phyloP scores from a whole-genome alignment of 2,888 invertebrate species.

The Herminia tarsipennalis region DNA sequence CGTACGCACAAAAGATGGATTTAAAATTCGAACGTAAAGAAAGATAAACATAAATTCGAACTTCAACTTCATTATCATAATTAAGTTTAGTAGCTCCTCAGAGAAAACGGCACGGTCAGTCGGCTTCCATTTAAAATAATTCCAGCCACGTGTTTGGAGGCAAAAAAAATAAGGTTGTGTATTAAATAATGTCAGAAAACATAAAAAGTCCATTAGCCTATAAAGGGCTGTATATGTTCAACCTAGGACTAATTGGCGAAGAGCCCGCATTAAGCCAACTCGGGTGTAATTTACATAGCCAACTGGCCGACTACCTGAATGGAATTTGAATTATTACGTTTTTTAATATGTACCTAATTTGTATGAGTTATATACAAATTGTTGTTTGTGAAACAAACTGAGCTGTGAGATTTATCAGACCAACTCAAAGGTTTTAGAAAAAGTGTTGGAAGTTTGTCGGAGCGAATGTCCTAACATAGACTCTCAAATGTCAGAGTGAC shows the following conservation, averaged over 20 bases:
- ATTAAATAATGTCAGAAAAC: conserved; percentile 46
- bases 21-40: conserved; percentile 40
- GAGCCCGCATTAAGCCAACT: conserved; percentile 31
- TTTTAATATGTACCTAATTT: no score
- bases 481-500: no score
- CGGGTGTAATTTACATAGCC: conserved; percentile 23
- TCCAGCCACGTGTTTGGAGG: conserved; percentile 23
- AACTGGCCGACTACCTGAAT: conserved; percentile 5
- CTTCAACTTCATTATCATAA: conserved; percentile 37
- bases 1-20: conserved; percentile 53
- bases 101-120: conserved; percentile 33
- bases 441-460: no score
- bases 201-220: conserved; percentile 64
- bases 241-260: conserved; percentile 41
- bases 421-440: no score
- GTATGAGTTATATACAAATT: no score
- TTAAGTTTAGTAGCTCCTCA: conserved; percentile 40
- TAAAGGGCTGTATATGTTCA: conserved; percentile 31
- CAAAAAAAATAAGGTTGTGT: conserved; percentile 23
- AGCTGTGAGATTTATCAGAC: no score
- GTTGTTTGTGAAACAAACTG: no score
- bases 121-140: conserved; percentile 36
- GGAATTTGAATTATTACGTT: no score
- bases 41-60: conserved; percentile 20
- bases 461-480: no score